Conservation (phyloP, 2,888 invertebrate species). For the Drosophila barbarae region DNA sequence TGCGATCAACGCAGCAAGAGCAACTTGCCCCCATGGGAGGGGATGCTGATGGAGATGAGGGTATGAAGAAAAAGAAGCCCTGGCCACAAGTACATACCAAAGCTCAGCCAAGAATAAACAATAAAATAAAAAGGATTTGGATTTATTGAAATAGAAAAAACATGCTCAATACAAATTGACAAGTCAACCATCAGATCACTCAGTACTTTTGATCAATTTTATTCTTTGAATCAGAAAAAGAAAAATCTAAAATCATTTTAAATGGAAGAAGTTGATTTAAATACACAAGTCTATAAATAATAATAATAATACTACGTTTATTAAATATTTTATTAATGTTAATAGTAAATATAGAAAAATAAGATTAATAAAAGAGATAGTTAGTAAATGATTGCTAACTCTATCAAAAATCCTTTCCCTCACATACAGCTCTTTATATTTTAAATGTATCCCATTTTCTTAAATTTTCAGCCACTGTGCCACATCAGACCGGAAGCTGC, state of each 20-base stretch:
- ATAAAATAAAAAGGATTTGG: neutral
- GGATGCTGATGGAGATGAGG: constrained; percentile 1
- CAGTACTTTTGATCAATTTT: neutral
- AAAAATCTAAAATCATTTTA: neutral
- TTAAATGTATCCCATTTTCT: neutral
- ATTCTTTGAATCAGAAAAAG: neutral
- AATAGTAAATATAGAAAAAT: neutral
- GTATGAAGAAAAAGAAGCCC: neutral
- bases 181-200: neutral
- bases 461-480: constrained; percentile 11
- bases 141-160: neutral
- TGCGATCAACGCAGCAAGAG: constrained; percentile 57
- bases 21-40: neutral
- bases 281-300: no score
- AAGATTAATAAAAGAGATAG: no score
- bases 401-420: neutral
- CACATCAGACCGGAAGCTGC: constrained; percentile 16
- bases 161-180: neutral
- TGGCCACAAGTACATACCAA: neutral
- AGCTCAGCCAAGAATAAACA: neutral
- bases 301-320: neutral
- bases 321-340: neutral
- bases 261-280: neutral
- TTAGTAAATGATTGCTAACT: neutral
- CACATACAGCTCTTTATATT: neutral